Evolutionary conservation across 2,113 vertebrate species (phyloP), one percentile per base, ranked within the genome.

Genomic region (Setophaga coronata): DNA sequence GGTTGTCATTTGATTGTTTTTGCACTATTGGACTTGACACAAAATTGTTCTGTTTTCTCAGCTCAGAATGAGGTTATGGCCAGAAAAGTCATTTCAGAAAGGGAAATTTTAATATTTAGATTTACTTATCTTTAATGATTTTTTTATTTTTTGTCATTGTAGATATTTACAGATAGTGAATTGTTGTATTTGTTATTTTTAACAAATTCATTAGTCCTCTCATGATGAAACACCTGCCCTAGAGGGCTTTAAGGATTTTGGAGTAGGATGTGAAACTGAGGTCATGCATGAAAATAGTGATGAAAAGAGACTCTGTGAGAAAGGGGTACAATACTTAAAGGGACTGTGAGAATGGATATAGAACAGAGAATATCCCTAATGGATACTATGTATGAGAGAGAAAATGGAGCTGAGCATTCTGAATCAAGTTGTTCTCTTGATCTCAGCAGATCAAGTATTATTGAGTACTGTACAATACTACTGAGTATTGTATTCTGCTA

Each of bases 1-100:
- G 65, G 34, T 61, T 91, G 73, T 54, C 65, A 38, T 88, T 79
- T 94, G 74, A 81, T 70, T 94, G 77, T 4, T 94, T 89, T 95
- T 92, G 21, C 26, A 20, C 31, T 87, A 69, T 83, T 73, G 69
- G 51, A 76, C 79, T 79, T 92, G 91, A 93, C 95, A 92, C 62
- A 95, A 43, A 51, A 54, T 92, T 89, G 60, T 80, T 88, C 8
- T 0, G 5, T 18, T 96, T 90, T 86, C 65, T 90, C 18, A 76
- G 26, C 66, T 82, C 51, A 36, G 78, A 76, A 56, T 40, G 29
- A 84, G 26, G 8, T 70, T 83, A 71, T 62, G 42, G 13, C 18
- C 45, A 82, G 58, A 94, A 76, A 95, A 93, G 13, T 51, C 3
- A 53, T 34, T 58, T 43, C 36, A 70, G 38, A 81, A 93, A 93